Evolutionary conservation across 2,113 vertebrate species (phyloP).

Genomic region (Phrynocephalus versicolor): DNA sequence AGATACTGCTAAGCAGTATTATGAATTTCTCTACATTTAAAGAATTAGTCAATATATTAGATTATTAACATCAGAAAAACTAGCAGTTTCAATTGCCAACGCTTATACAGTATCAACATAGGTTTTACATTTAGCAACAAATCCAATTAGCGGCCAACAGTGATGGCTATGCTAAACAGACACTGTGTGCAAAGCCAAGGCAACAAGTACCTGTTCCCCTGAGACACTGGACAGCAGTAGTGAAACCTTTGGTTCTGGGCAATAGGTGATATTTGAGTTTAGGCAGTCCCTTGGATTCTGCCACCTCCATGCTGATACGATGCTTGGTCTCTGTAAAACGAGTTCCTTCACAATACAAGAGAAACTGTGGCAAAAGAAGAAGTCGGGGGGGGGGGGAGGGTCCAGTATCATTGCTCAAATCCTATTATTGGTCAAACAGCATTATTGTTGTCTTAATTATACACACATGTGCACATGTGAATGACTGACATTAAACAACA

Average conservation of each 20-base stretch:
- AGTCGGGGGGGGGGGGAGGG: background rate
- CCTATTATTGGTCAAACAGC: too few relatives aligned
- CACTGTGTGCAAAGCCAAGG: background rate
- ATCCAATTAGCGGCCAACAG: background rate
- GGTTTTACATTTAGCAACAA: slow-evolving; percentile 3
- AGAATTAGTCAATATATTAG: slow-evolving; percentile 16
- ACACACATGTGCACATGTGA: too few relatives aligned
- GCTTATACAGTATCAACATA: fast-evolving
- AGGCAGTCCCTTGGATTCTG: slow-evolving; percentile 92
- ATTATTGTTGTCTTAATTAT: too few relatives aligned
- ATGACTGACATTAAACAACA: too few relatives aligned
- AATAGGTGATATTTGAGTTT: slow-evolving; percentile 94
- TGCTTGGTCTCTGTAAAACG: slow-evolving; percentile 98
- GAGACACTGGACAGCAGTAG: slow-evolving; percentile 94
- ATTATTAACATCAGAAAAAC: slow-evolving; percentile 10
- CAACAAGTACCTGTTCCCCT: slow-evolving; percentile 87
- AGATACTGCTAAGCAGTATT: slow-evolving; percentile 23
- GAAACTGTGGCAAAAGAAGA: slow-evolving; percentile 76
- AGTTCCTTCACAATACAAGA: slow-evolving; percentile 96
- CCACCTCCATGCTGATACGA: slow-evolving; percentile 97
- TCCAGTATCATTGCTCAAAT: background rate
- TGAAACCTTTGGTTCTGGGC: slow-evolving; percentile 97
- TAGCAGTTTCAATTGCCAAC: background rate
- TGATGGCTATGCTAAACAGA: background rate
- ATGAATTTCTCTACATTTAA: slow-evolving; percentile 26